Evolutionary conservation across 1,140 invertebrate genomes (phyloP), one percentile per base, ranked within the genome.

Genomic region (Orchestia grillus): DNA sequence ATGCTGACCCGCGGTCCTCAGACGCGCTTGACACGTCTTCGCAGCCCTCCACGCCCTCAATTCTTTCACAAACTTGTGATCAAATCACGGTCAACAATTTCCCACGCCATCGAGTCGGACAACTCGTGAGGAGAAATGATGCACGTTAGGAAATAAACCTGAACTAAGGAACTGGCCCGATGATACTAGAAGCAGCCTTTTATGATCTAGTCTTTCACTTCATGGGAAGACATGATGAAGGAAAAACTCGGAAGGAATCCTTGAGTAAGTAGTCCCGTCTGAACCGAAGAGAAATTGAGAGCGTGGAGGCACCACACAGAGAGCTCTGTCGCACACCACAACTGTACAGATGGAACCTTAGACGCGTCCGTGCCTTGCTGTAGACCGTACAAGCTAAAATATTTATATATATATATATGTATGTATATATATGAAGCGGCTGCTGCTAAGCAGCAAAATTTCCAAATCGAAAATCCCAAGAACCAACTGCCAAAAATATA

Each of bases 401-500:
- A 77, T 77, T 19, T 77, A 77, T 77, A 77, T 77, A 77, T 77
- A 36, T 53, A 53, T 53, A 53, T 53, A 19, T 53, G 19, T 77
- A 77, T 77, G 3, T 77, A 77, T 77, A 36, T 90, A 19, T 90
- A 90, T 44, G 88, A 90, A 90, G 88, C 41, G 43, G 43, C 43
- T 90, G 43, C 88, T 90, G 41, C 88, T 42, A 44, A 41, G 41
- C 88, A 90, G 43, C 88, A 90, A 42, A 42, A 90, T 42, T 42
- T 44, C 88, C 88, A 4, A 44, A 90, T 90, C 42, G 88, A 90
- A 90, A 41, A 43, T 41, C 88, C 43, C 36, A 94, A n/a, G 92
- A 94, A 94, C 40, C 43, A 44, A 44, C 44, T 45, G 92, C 43
- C 92, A 94, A 94, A 94, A 94, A 91, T 94, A 94, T 94, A 94